These are phyloP conservation scores for Heliconius himera DNA, from an alignment of 1,140 invertebrate species.

Conservation along the genomic window DNA sequence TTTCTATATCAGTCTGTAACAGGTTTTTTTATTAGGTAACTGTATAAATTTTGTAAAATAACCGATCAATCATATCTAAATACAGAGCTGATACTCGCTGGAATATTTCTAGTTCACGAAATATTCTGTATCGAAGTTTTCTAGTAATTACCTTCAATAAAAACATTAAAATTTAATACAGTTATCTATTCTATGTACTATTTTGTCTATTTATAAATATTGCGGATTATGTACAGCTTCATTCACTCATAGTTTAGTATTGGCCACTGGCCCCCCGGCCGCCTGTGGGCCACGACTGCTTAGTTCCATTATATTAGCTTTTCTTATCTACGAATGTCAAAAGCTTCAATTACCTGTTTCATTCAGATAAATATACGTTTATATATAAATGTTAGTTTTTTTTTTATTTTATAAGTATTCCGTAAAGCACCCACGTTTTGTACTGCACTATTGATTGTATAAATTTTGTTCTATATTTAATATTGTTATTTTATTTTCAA, in stretches of 20 bases:
- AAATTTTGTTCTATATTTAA: no score
- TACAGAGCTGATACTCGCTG: no score
- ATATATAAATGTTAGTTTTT: conserved; percentile 31
- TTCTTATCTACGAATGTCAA: conserved; percentile 52
- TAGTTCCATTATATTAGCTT: conserved; percentile 37
- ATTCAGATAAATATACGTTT: conserved; percentile 55
- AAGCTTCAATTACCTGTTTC: conserved; percentile 49
- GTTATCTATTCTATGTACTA: not conserved
- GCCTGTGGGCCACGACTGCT: conserved; percentile 29
- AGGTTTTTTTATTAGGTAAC: conserved; percentile 14
- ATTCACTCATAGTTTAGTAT: conserved; percentile 13
- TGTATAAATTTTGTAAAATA: not conserved
- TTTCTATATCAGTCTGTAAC: conserved; percentile 20
- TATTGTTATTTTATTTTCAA: no score
- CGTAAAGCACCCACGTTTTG: not conserved
- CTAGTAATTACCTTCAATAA: not conserved
- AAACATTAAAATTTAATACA: not conserved
- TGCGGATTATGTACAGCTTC: conserved; percentile 36
- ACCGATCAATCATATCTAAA: no score
- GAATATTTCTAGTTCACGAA: no score
- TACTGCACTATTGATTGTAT: not conserved
- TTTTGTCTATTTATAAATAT: conserved; percentile 13
- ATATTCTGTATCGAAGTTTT: no score
- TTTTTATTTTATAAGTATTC: not conserved
- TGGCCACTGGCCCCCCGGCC: not conserved